Evolutionary conservation across 2,888 invertebrate genomes (phyloP), one percentile per base, ranked within the genome.

Genomic region (Caenorhabditis doughertyi): DNA sequence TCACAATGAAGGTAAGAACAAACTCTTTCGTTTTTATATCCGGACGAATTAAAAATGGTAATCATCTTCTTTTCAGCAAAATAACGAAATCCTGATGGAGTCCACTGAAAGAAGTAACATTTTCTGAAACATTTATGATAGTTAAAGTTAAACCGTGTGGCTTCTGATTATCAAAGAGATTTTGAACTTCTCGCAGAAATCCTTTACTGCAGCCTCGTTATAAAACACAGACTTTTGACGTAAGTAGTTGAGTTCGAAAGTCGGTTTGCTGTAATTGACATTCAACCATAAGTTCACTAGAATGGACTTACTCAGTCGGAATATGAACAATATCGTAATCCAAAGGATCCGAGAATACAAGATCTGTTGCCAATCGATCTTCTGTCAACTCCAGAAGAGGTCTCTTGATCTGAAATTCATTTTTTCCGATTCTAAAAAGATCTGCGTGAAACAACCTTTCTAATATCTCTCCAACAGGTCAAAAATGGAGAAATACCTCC

Each of bases 401-500:
- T 21, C 81, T 58, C 18, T 32, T 53, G 29, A 85, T 84, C 82
- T 82, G 65, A 3, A 58, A 64, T 32, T 9, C 23, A 21, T 13
- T 13, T 39, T 23, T 13, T 23, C 4, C 9, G 13, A 13, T 9
- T 32, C 21, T 2, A 32, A 1, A 39, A 39, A 0, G 0, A 2
- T 27, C n/a, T 32, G 4, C 8, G 0, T 27, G 53, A 49, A 44
- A 13, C 49, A 16, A 82, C 82, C 47, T 27, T 51, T 18, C 21
- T 23, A 56, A 85, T 82, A 21, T 80, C 85, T 2, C 76, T 68
- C 9, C 76, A 49, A 1, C 13, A 32, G 4, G 39, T 83, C 39
- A 86, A 21, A 27, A 51, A 23, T n/a, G 72, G 71, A 11, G 81
- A 83, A 49, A 86, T 81, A 13, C 86, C 86, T 18, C 84, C 84